Evolutionary conservation across 2,113 vertebrate genomes (phyloP), one percentile per base, ranked within the genome.

Genomic region (Oreochromis niloticus): DNA sequence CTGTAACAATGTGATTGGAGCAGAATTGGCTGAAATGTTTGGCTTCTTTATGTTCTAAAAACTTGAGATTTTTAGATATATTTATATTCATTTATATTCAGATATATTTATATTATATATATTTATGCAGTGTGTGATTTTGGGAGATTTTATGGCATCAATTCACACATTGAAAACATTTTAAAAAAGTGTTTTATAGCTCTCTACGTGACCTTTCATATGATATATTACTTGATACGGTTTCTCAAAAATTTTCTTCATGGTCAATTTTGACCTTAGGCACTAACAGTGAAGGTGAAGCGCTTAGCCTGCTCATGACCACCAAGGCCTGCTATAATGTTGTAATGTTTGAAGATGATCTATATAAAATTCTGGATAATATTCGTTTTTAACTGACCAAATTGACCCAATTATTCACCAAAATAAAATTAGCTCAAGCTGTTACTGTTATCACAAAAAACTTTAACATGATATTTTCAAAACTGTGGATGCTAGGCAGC

Each of bases 381-480:
- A n/a, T 66, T 39, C 0, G 0, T n/a, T 66, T 66, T 39, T 66
- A 39, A n/a, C 61, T 66, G 17, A 39, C 27, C 27, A 27, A 27
- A 27, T n/a, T 66, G 32, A 12, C 32, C 32, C 61, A 7, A 1
- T 66, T 66, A 39, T 34, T 39, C 4, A 39, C 10, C 19, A 66
- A 66, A 66, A 39, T 66, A 1, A 66, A 39, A 66, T 22, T n/a
- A 1, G 19, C 34, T 66, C 61, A 66, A 66, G 61, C 61, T 66
- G 11, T 68, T 68, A 68, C 34, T 68, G 61, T 39, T 68, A 39
- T 68, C 19, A 13, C 61, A 68, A 19, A 68, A 68, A 66, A 68
- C 61, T 13, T 68, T 22, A 68, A 22, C 34, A 5, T 68, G 19
- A 39, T 39, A 68, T 68, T 11, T 3, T 39, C 34, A 66, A 39